Conservation (phyloP, 2,113 vertebrate genomes). For the Holacanthus passer region DNA sequence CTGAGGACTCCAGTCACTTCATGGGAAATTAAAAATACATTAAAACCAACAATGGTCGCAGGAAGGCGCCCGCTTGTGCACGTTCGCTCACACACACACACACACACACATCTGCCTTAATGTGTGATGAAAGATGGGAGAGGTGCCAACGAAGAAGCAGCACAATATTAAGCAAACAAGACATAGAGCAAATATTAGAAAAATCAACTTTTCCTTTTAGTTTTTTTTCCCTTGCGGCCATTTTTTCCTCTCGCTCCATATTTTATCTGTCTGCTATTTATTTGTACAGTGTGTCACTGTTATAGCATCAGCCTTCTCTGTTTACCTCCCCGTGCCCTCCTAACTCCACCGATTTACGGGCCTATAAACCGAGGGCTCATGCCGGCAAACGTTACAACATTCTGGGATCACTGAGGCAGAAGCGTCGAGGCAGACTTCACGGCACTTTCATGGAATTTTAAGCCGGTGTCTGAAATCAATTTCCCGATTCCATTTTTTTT, state of each 20-base stretch:
- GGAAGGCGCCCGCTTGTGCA: constrained; percentile 32
- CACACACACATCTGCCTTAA: not conserved
- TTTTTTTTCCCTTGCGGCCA: not conserved
- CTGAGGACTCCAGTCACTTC: constrained; percentile 77
- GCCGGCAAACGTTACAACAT: not conserved
- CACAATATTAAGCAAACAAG: not conserved
- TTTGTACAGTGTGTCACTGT: constrained; percentile 11
- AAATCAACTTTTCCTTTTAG: constrained; percentile 31
- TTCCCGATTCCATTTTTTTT: constrained; percentile 29
- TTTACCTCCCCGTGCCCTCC: constrained; percentile 2
- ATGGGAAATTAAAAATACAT: constrained; percentile 83
- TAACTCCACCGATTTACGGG: constrained; percentile 28
- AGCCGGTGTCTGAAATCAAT: constrained; percentile 38
- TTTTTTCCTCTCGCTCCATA: not conserved
- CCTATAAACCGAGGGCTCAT: constrained; percentile 30
- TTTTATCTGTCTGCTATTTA: constrained; percentile 22
- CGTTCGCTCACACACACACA: not conserved
- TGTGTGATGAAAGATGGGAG: constrained; percentile 18
- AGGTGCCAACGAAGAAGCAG: constrained; percentile 44
- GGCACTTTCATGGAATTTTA: constrained; percentile 13
- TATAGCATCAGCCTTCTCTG: not conserved
- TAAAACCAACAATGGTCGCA: constrained; percentile 77
- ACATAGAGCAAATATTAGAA: constrained; percentile 27
- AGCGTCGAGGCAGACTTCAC: constrained; percentile 34
- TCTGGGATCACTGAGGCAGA: constrained; percentile 24